Evolutionary conservation across 2,113 vertebrate species (phyloP), one percentile per base, ranked within the genome.

Genomic region (Pelusios castaneus): DNA sequence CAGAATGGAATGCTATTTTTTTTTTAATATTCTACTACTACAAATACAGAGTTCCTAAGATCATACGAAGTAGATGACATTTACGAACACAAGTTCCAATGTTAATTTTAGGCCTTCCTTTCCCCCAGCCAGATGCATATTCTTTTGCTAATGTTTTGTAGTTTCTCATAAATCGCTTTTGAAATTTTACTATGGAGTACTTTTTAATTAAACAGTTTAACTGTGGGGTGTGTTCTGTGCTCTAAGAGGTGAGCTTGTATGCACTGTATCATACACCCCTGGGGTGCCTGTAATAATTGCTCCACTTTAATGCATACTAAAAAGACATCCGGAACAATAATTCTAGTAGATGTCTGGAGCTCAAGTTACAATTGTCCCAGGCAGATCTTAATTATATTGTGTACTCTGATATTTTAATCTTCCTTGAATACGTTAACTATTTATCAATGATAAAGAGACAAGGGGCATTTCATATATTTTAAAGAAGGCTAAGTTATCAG

Each of bases 1-100:
- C 96, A 88, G 60, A 92, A 81, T 76, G 41, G 76, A 93, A 73
- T 47, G 47, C 91, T 94, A 93, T 87, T 91, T 92, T 96, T 94
- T 91, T 89, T 96, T 88, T n/a, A n/a, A n/a, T n/a, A n/a, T n/a
- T n/a, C n/a, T n/a, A 89, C 89, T 89, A 87, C 49, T 89, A 87
- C 76, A 83, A 86, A 81, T 83, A 92, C 87, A 2, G 1, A 95
- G 87, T 89, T 78, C 80, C 24, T 77, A 89, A 85, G 75, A 83
- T 12, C 1, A 9, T 70, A 94, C 22, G n/a, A 38, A 45, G 73
- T 45, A 76, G 38, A 16, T 77, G 63, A 41, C 31, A 76, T 84
- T 84, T 86, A 94, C 93, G 89, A 89, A 76, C 58, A 89, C 82
- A 93, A 93, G 14, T 84, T 52, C 85, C 85, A 31, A 21, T 41